Percentiles rank a stretch among this genome's conserved stretches.
These are phyloP conservation scores for Magallana angulata DNA, from an alignment of 1,140 invertebrate species.

Conservation along the genomic window DNA sequence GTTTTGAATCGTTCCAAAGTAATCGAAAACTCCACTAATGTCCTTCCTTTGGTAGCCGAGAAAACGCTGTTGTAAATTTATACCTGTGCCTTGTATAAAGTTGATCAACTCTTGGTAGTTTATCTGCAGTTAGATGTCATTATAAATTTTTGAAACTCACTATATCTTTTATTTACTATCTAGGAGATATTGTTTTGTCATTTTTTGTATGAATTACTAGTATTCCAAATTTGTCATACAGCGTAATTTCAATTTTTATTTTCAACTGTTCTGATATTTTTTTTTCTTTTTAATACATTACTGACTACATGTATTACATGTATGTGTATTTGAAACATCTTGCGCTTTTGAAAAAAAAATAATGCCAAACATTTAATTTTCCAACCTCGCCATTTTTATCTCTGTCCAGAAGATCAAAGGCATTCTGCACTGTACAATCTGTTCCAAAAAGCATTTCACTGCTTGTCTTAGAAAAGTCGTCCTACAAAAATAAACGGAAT, in stretches of 20 bases:
- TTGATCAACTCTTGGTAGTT: constrained; percentile 70
- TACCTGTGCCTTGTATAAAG: constrained; percentile 72
- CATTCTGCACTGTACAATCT: constrained; percentile 61
- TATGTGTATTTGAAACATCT: too few relatives aligned
- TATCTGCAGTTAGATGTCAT: constrained; percentile 59
- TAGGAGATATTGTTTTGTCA: too few relatives aligned
- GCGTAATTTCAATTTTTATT: too few relatives aligned
- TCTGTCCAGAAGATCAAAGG: constrained; percentile 66
- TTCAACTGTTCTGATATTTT: too few relatives aligned
- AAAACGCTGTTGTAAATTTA: constrained; percentile 71
- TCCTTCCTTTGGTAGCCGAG: constrained; percentile 72
- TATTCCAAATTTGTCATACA: too few relatives aligned
- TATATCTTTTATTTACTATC: too few relatives aligned
- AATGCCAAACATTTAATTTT: not conserved
- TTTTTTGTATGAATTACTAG: too few relatives aligned
- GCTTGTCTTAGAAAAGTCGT: constrained; percentile 48
- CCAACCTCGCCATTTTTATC: constrained; percentile 69
- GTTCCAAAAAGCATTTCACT: constrained; percentile 69
- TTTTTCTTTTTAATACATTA: too few relatives aligned
- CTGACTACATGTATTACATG: too few relatives aligned
- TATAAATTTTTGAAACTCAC: too few relatives aligned
- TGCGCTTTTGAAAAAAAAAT: not conserved
- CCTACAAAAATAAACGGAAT: constrained; percentile 24
- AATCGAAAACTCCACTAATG: constrained; percentile 67
- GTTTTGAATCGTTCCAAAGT: constrained; percentile 70